Evolutionary conservation across 2,888 invertebrate genomes (phyloP).

Genomic region (Hirtodrosophila trivittata): DNA sequence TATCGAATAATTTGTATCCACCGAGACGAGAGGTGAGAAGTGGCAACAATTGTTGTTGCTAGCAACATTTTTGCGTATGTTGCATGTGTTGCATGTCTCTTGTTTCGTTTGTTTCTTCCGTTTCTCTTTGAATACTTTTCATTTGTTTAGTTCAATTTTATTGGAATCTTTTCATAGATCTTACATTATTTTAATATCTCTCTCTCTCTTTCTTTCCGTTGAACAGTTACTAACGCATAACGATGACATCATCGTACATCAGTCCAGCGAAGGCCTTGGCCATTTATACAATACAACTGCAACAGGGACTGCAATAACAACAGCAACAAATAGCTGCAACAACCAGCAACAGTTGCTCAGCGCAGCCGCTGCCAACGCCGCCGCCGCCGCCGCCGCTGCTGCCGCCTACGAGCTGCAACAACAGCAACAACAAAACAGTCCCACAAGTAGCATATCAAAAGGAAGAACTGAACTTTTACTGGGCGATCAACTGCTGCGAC

Average conservation of each 20-base stretch:
- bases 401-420: conserved; percentile 52
- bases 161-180: background rate
- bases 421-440: conserved; percentile 73
- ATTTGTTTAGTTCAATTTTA: background rate
- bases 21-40: conserved; percentile 83
- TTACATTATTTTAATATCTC: background rate
- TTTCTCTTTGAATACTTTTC: background rate
- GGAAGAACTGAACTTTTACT: conserved; percentile 84
- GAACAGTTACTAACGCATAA: conserved; percentile 82
- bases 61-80: conserved; percentile 7
- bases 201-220: conserved; percentile 12
- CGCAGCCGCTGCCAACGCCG: conserved; percentile 39
- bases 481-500: conserved; percentile 83
- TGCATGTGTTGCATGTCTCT: conserved; percentile 10
- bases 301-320: conserved; percentile 55
- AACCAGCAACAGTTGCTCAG: conserved; percentile 3
- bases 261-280: conserved; percentile 67
- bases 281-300: conserved; percentile 38
- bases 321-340: conserved; percentile 38
- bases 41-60: background rate
- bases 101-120: background rate
- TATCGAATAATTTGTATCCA: conserved; percentile 84
- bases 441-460: conserved; percentile 84
- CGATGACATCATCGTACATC: conserved; percentile 77
- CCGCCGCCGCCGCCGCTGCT: conserved; percentile 26